A percentile compares a stretch with the other conserved stretches of the same genome.
These are phyloP conservation scores for Coryphaenoides rupestris DNA, from an alignment of 2,113 vertebrate genomes.

Conservation along the genomic window DNA sequence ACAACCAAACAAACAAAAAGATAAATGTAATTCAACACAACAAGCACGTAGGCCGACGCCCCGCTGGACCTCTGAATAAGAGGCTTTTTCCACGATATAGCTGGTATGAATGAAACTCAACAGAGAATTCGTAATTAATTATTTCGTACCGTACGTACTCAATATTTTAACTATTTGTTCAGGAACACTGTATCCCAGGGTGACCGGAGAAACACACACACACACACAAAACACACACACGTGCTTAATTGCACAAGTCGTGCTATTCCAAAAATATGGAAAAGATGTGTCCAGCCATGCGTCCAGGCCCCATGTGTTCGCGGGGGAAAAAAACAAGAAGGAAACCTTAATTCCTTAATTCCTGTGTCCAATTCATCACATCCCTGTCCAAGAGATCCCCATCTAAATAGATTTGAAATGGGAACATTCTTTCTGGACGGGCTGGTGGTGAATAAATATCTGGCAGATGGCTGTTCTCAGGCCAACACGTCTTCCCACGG, in stretches of 20 bases:
- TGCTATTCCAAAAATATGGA: conserved; percentile 55
- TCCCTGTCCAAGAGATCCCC: conserved; percentile 54
- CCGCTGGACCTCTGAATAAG: too few species aligned
- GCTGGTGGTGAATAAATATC: conserved; percentile 53
- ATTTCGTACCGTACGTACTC: too few species aligned
- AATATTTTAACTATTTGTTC: too few species aligned
- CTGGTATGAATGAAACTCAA: too few species aligned
- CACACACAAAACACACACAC: neutral
- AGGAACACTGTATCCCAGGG: too few species aligned
- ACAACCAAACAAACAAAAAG: conserved; percentile 13
- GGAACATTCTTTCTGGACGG: conserved; percentile 57
- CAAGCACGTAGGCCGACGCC: neutral
- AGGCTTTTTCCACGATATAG: too few species aligned
- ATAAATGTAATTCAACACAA: conserved; percentile 7
- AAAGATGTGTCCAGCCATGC: conserved; percentile 35
- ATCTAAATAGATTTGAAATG: conserved; percentile 54
- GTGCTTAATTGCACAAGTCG: conserved; percentile 49
- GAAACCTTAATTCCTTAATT: conserved; percentile 29
- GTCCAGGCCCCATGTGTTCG: neutral
- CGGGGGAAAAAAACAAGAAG: neutral
- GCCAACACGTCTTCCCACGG: conserved; percentile 43
- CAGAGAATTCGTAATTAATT: too few species aligned
- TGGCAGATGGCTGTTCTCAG: conserved; percentile 52
- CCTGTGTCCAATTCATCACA: conserved; percentile 54
- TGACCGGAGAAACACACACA: neutral